Evolutionary conservation across 2,113 vertebrate genomes (phyloP), one percentile per base, ranked within the genome.

Genomic region (Eupsittula cactorum): DNA sequence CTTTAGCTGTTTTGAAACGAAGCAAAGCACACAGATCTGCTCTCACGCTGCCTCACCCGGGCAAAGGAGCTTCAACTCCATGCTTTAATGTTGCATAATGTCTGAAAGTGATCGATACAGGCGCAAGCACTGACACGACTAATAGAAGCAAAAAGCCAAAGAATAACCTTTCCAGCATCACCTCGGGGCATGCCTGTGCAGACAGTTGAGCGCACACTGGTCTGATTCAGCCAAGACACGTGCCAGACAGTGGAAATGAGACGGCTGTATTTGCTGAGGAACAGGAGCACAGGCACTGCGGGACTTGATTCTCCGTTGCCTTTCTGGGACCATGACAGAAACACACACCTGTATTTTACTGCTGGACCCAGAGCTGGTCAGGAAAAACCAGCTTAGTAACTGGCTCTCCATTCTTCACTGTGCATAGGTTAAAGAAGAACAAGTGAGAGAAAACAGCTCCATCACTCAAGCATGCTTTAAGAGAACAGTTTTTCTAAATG

Each of bases 341-440:
- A 53, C 7, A 35, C 0, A 0, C 37, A 41, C 15, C 55, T 1
- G 1, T 0, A 0, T 44, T 63, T 60, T 15, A 1, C 37, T 69
- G 59, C 70, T 62, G 39, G 33, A 10, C 21, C 63, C 5, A 9
- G 47, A 5, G 9, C 33, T 10, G 52, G 29, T 8, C 46, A 52
- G 35, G 57, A 57, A 85, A 84, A 60, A 13, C 42, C 62, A 37
- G 1, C 15, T 49, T 7, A 12, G 33, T 41, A 33, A 64, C 41
- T 62, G 50, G 27, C 21, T 74, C 50, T 31, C 14, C 21, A 21
- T 37, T 53, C 53, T 77, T 52, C 31, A 9, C 14, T 50, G 37
- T 47, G 10, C 37, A 27, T 55, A 62, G 53, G 16, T n/a, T 74
- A 42, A 39, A 80, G 39, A 64, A 74, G 62, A 75, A 17, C 39